phyloP scores from a whole-genome alignment of 2,113 vertebrate genomes.

The Riparia riparia region DNA sequence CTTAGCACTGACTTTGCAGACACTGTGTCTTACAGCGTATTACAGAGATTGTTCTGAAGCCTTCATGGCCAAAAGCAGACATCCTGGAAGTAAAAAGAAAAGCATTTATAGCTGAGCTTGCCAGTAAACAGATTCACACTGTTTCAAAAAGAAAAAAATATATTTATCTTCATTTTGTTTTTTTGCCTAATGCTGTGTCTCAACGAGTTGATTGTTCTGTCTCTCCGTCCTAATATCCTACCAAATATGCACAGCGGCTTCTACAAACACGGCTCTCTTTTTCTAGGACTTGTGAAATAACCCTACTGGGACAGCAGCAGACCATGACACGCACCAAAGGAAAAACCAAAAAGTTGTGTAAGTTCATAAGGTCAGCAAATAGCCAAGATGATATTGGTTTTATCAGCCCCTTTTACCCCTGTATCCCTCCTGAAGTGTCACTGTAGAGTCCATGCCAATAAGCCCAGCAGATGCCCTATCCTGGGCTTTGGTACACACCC shows the following conservation, averaged over 20 bases:
- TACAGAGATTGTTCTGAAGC: not conserved
- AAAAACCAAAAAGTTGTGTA: not conserved
- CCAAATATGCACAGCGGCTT: not conserved
- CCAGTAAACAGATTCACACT: not conserved
- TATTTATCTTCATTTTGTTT: not conserved
- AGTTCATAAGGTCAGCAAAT: not conserved
- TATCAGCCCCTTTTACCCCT: not conserved
- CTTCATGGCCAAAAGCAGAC: not conserved
- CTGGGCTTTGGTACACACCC: not conserved
- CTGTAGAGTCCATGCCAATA: not conserved
- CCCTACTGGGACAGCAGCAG: slow-evolving; percentile 1
- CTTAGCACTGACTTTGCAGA: not conserved
- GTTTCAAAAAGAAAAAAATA: not conserved
- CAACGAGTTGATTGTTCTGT: not conserved
- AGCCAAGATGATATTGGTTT: not conserved
- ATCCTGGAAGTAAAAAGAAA: slow-evolving; percentile 10
- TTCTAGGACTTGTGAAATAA: not conserved
- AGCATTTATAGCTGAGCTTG: not conserved
- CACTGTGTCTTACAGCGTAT: not conserved
- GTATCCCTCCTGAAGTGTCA: not conserved
- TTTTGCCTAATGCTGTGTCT: not conserved
- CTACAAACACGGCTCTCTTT: not conserved
- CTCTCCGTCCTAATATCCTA: not conserved
- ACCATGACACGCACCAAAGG: not conserved
- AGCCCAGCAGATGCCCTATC: not conserved